These are phyloP conservation scores for Ellobius talpinus DNA, from an alignment of 2,113 vertebrate species.

Conservation along the genomic window DNA sequence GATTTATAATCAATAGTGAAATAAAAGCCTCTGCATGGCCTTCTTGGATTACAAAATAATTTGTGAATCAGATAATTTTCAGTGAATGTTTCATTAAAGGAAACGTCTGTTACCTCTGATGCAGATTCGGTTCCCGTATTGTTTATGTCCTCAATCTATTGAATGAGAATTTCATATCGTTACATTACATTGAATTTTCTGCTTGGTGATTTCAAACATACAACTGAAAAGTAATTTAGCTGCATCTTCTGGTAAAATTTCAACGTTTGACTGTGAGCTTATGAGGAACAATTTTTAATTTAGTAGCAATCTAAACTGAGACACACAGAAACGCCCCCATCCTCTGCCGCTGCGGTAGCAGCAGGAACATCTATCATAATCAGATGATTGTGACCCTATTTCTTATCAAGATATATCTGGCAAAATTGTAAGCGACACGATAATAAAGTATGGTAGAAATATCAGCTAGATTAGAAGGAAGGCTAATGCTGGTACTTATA, in stretches of 20 bases:
- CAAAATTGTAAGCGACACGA: constrained; percentile 48
- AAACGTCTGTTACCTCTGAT: constrained; percentile 89
- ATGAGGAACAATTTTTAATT: constrained; percentile 39
- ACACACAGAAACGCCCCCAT: constrained; percentile 27
- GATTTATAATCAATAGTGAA: constrained; percentile 63
- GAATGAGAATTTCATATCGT: constrained; percentile 91
- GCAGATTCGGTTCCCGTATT: constrained; percentile 90
- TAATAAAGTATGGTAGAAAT: background rate
- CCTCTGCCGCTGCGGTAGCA: background rate
- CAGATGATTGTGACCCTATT: constrained; percentile 28
- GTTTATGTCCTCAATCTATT: constrained; percentile 92
- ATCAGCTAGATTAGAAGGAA: background rate
- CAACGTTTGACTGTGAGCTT: constrained; percentile 40
- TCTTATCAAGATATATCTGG: constrained; percentile 25
- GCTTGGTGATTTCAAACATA: constrained; percentile 85
- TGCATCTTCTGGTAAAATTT: constrained; percentile 57
- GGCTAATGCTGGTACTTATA: background rate
- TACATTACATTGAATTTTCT: constrained; percentile 87
- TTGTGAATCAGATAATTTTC: constrained; percentile 83
- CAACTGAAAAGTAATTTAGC: constrained; percentile 82
- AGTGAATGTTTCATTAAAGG: constrained; percentile 86
- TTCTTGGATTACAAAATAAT: constrained; percentile 69
- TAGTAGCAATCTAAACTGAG: constrained; percentile 57
- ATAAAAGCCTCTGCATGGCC: constrained; percentile 63
- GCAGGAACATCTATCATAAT: constrained; percentile 55